phyloP scores from a whole-genome alignment of 2,888 invertebrate species.

The Patella ulyssiponensis region DNA sequence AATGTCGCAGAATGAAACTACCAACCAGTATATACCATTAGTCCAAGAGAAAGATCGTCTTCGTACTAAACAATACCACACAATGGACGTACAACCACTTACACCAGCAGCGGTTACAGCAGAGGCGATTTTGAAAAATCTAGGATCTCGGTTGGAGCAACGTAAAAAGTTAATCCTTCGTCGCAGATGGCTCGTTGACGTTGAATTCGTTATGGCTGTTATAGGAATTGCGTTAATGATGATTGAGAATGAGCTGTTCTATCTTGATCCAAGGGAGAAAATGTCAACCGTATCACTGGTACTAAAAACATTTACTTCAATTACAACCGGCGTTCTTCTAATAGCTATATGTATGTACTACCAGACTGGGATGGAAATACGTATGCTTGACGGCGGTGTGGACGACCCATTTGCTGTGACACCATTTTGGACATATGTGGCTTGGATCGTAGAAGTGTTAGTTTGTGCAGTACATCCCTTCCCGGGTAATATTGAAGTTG shows the following conservation, averaged over 20 bases:
- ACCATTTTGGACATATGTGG: conserved; percentile 43
- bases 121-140: conserved; percentile 21
- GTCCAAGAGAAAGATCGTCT: neutral
- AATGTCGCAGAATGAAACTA: conserved; percentile 11
- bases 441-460: conserved; percentile 47
- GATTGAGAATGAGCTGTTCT: conserved; percentile 58
- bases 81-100: conserved; percentile 13
- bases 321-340: conserved; percentile 51
- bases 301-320: conserved; percentile 50
- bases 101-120: neutral
- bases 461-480: conserved; percentile 61
- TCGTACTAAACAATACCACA: conserved; percentile 7
- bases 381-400: conserved; percentile 53
- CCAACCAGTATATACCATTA: conserved; percentile 15
- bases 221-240: conserved; percentile 59
- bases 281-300: conserved; percentile 41
- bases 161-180: conserved; percentile 41
- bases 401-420: conserved; percentile 56
- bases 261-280: conserved; percentile 41
- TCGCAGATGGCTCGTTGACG: conserved; percentile 51
- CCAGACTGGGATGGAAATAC: conserved; percentile 44
- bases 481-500: conserved; percentile 52
- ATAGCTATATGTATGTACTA: conserved; percentile 54
- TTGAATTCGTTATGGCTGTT: conserved; percentile 51
- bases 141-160: conserved; percentile 49